Base-by-base conservation (phyloP, 2,113 vertebrate species). In the Aldabrachelys gigantea region DNA sequence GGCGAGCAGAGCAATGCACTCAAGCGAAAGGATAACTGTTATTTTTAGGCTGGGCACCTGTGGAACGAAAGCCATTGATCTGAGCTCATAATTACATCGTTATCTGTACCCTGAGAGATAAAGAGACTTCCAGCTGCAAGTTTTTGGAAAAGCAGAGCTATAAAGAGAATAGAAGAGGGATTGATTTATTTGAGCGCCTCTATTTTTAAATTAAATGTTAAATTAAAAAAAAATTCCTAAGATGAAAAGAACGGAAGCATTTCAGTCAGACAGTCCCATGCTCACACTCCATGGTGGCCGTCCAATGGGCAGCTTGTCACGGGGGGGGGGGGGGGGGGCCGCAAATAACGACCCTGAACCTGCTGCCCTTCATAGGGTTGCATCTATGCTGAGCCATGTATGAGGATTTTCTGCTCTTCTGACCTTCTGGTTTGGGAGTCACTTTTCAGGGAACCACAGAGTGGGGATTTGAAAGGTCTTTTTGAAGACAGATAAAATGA, bases 71-170 rank as follows among this genome's bases (percentile, higher is more conserved):
- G 75, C 72, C 95, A 93, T 89, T 72, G 96, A 91, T 95, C 95
- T 53, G 47, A 84, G 89, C 47, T 91, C 85, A 38, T 93, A 81
- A 96, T 93, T 92, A 91, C 95, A 84, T 93, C 35, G 62, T 94
- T 96, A 93, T 82, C 84, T 83, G 82, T 59, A 91, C 87, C 90
- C 89, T 54, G n/a, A 0, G 2, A 97, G 94, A 92, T 86, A 91
- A 95, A 96, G 91, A 88, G 95, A 93, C 94, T 87, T 82, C 91
- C 84, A 44, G 87, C 85, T 78, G 90, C 69, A 88, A 94, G 81
- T 89, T 95, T 69, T 94, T 92, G 82, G 95, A 85, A 91, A 92
- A 95, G 93, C 88, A 19, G n/a, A 41, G 56, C 82, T 93, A 9
- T 0, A 57, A 92, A 92, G 88, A 1, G 1, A 92, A 83, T 84